Base-by-base conservation (phyloP, 2,888 invertebrate genomes). In the Andrena praecox region DNA sequence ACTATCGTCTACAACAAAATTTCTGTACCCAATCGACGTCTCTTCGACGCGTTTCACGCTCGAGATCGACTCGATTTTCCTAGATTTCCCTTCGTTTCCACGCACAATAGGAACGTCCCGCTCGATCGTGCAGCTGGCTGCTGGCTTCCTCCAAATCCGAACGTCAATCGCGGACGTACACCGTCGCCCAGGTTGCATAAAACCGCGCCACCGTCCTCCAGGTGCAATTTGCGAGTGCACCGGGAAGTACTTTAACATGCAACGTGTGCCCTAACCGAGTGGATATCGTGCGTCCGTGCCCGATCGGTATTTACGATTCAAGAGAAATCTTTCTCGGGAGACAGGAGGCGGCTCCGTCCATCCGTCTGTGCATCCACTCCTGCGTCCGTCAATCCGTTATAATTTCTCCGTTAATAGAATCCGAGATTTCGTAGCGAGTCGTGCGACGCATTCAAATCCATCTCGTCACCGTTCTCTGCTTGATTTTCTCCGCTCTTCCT, bases 381-480 rank as follows among this genome's bases (percentile, higher is more conserved):
- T 86, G 85, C 87, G 83, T 85, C 90, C 90, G 92, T 92, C 91
- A 91, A 92, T 93, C 93, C 93, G 93, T 93, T 93, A 93, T 93
- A 93, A 93, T 93, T 93, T 93, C 93, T 93, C 92, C 93, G 93
- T 91, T 93, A 93, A 93, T 93, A 92, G 93, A 93, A 93, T 93
- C 93, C 92, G 86, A 93, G 93, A 93, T 93, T 93, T 93, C 92
- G 92, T 92, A 90, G 90, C 85, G 90, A 85, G 84, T 90, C 93
- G 93, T 93, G 93, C 91, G 85, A 72, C 80, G 93, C 92, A 93
- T 93, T 88, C 88, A 88, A 89, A 91, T 87, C 56, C 70, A 62
- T 63, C 66, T 63, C 72, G 33, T 62, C 79, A 75, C 50, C 84
- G 84, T 73, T 70, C 68, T 74, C 69, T 77, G 69, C 60, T n/a